Evolutionary conservation across 2,113 vertebrate genomes (phyloP), one percentile per base, ranked within the genome.

Genomic region (Psittacula cyanocephala): DNA sequence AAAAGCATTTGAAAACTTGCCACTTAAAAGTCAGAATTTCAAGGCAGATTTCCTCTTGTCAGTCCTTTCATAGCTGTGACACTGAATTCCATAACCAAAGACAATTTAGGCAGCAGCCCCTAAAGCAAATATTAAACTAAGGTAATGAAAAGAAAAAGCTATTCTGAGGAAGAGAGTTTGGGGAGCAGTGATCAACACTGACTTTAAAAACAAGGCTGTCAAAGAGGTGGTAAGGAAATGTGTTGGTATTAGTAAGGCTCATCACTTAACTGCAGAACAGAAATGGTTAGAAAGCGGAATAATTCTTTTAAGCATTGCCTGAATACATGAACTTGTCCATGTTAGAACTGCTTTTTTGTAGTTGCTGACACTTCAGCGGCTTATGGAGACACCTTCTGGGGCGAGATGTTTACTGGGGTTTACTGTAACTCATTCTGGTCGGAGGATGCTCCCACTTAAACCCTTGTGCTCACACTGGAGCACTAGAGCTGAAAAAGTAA

Each of bases 111-210:
- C n/a, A 88, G 57, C n/a, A 72, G 52, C 67, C 53, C 72, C 70
- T 76, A 91, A 95, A 88, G 91, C 76, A 89, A 95, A 93, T 96
- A 94, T 95, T 96, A 95, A 95, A 93, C 70, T 80, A 93, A 91
- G 81, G 28, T 91, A 95, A 96, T 95, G 59, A 87, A 64, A 95
- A 76, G 65, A 62, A 85, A 88, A 80, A 77, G 85, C 78, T 89
- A 16, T 93, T 89, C 46, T 77, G 85, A 82, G 71, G 63, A 69
- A 49, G 44, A 72, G 76, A 65, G 71, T 85, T 68, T 88, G 37
- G 49, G 81, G 74, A 91, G 24, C 31, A 53, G 59, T 82, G 87
- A 91, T 87, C 92, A 92, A 81, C 47, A 49, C 22, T 65, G 69
- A 62, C 57, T 79, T 92, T 68, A 81, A 85, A 84, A 76, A 17